Base-by-base conservation (phyloP, 2,888 invertebrate species). In the Synergus japonicus region DNA sequence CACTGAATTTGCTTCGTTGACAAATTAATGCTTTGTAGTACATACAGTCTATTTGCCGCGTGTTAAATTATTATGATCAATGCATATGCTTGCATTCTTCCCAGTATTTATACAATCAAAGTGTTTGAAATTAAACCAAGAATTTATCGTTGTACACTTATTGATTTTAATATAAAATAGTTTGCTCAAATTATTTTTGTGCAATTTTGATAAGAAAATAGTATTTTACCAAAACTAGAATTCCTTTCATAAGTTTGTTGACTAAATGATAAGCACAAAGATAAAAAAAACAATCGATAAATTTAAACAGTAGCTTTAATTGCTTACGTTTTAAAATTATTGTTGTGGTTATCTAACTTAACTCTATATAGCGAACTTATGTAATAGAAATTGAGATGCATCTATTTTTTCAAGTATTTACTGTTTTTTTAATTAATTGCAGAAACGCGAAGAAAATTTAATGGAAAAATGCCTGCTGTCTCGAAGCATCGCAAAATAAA, bases 401-500 rank as follows among this genome's bases (percentile, higher is more conserved):
- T 5, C 5, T 5, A 13, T 10, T 9, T 58, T 58, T 18, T 58
- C n/a, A 58, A 18, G 7, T 65, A n/a, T 37, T 7, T 9, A 41
- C 15, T 43, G 7, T 4, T 3, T 65, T 65, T 46, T 67, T 22
- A 46, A 22, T 67, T 22, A 12, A 63, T 0, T 5, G 0, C 8
- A 69, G 69, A 69, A 69, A 29, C 29, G 13, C 22, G 29, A 15
- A 13, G 9, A 37, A n/a, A 73, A 73, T 22, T 67, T 67, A 4
- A 67, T 46, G 67, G 43, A 18, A 86, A 83, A 73, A 91, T 91
- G 91, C 84, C 90, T 2, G 86, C 85, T 22, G 83, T 89, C 66
- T 79, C 86, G 0, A 91, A 86, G 66, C 85, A 87, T 43, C 84
- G 85, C 9, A 87, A 89, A 76, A 64, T 85, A n/a, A 91, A 89